Evolutionary conservation across 2,888 invertebrate genomes (phyloP).

Genomic region (Miltochrista miniata): DNA sequence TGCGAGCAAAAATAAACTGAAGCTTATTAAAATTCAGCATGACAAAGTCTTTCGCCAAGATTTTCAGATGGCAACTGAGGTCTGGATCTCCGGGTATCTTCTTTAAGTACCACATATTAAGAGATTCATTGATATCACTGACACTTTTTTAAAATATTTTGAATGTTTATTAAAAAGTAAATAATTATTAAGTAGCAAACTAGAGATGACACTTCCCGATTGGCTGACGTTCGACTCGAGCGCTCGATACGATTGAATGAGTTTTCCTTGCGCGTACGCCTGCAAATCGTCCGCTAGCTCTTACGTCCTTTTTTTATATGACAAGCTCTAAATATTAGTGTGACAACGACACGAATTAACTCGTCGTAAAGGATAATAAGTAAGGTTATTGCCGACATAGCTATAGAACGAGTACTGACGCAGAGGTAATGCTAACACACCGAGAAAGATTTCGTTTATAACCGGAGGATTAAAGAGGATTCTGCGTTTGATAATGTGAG

Average conservation of each 20-base stretch:
- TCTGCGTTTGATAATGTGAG: slow-evolving; percentile 67
- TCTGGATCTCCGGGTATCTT: slow-evolving; percentile 36
- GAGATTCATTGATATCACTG: slow-evolving; percentile 40
- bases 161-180: slow-evolving; percentile 19
- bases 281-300: slow-evolving; percentile 52
- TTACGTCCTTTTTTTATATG: slow-evolving; percentile 78
- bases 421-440: slow-evolving; percentile 62
- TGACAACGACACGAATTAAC: slow-evolving; percentile 73
- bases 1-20: slow-evolving; percentile 38
- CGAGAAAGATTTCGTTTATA: slow-evolving; percentile 78
- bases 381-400: slow-evolving; percentile 76
- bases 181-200: slow-evolving; percentile 10
- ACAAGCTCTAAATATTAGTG: slow-evolving; percentile 74
- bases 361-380: slow-evolving; percentile 80
- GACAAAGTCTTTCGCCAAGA: slow-evolving; percentile 46
- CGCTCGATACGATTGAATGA: slow-evolving; percentile 70
- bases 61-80: slow-evolving; percentile 43
- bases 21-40: slow-evolving; percentile 47
- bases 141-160: slow-evolving; percentile 19
- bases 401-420: slow-evolving; percentile 58
- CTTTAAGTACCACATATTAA: slow-evolving; percentile 56
- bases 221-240: slow-evolving; percentile 64
- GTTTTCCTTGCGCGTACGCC: slow-evolving; percentile 69
- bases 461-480: slow-evolving; percentile 73
- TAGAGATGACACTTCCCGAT: slow-evolving; percentile 61